Base-by-base conservation (phyloP, 2,113 vertebrate species). In the Ophiodon elongatus region DNA sequence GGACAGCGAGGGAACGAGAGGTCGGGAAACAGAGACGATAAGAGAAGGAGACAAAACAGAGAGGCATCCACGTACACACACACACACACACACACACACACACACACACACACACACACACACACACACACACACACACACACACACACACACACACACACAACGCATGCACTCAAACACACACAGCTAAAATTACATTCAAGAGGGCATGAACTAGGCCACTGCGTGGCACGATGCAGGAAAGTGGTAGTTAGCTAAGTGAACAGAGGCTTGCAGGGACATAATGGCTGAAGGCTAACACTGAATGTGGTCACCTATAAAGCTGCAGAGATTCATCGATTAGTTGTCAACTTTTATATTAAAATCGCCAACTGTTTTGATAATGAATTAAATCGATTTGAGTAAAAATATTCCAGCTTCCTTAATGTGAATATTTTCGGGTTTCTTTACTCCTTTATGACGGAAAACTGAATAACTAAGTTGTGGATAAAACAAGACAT, bases 181-280 rank as follows among this genome's bases (percentile, higher is more conserved):
- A 74, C 73, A 62, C 29, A 74, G 80, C 88, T 92, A 88, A 89
- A 89, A 88, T 90, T 88, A 92, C 86, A 89, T 65, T 80, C 57
- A 85, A 80, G 77, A 83, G 90, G 88, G 74, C 83, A 90, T 85
- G 88, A 92, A 92, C 81, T 90, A 91, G 86, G 90, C 87, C 85
- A 86, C 47, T 54, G 57, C 65, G 87, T 62, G 68, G 78, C 82
- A 79, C 66, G 56, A 71, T 41, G 73, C 87, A 82, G 71, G 35
- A 82, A 73, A 82, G 73, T 76, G 56, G 76, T 62, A 65, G 84
- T 64, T 79, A 59, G 83, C 83, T 63, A 52, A 82, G 45, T 65
- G 66, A 86, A 50, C 45, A 79, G 59, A 84, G 76, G 73, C 39
- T 72, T 33, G 35, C 79, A 77, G 57, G 43, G 57, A 83, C 54